Conservation (phyloP, 2,113 vertebrate species). For the Trogon surrucura region DNA sequence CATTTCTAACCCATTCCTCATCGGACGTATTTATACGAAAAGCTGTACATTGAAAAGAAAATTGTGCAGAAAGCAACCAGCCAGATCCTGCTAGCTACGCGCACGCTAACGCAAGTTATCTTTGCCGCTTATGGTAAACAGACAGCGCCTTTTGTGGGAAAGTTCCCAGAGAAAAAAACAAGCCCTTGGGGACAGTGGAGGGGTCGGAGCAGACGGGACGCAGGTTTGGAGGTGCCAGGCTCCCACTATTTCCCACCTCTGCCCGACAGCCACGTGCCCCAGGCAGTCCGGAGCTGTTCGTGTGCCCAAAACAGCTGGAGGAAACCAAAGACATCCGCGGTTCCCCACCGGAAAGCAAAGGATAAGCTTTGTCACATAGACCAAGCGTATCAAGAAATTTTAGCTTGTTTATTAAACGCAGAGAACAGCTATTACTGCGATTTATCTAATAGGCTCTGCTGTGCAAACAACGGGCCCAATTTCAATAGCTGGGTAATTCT, state of each 20-base stretch:
- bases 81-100: rapidly evolving
- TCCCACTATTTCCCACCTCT: not conserved
- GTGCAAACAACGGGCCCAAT: slow-evolving; percentile 25
- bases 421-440: not conserved
- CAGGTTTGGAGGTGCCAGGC: rapidly evolving
- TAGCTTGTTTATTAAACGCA: not conserved
- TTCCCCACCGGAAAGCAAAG: not conserved
- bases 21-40: rapidly evolving
- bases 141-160: not conserved
- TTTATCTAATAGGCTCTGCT: not conserved
- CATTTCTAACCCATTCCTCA: not conserved
- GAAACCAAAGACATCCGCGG: not conserved
- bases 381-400: not conserved
- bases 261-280: not conserved
- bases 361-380: not conserved
- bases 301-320: not conserved
- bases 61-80: not conserved
- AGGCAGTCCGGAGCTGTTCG: rapidly evolving
- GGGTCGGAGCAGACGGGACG: not conserved
- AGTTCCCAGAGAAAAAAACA: no score
- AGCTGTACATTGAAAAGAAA: not conserved
- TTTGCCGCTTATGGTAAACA: not conserved
- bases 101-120: rapidly evolving
- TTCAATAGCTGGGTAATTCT: slow-evolving; percentile 26
- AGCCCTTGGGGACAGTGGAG: not conserved